Conservation (phyloP, 1,140 invertebrate genomes). For the Microplitis mediator region DNA sequence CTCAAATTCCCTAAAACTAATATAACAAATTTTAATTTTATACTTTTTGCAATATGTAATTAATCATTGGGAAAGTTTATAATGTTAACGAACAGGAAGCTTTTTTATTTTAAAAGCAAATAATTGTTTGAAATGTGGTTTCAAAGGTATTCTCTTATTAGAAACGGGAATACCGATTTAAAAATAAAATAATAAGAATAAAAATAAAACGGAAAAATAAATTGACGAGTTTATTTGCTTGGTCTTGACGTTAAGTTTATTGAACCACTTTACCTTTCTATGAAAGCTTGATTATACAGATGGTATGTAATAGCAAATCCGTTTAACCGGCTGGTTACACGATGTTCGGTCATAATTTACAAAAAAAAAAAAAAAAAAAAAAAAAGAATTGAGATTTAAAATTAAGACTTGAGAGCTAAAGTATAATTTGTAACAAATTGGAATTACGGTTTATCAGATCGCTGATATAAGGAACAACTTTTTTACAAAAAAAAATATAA, state of each 20-base stretch:
- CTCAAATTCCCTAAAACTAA: not conserved
- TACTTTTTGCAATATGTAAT: not conserved
- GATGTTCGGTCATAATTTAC: not conserved
- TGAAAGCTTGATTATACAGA: not conserved
- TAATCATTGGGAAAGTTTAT: not conserved
- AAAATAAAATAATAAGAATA: not conserved
- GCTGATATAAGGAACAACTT: too few species aligned
- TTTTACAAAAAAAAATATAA: too few species aligned
- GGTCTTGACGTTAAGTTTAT: not conserved
- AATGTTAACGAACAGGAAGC: not conserved
- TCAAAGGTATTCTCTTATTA: not conserved
- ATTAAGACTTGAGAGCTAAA: too few species aligned
- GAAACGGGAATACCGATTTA: not conserved
- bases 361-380: not conserved
- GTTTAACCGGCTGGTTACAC: not conserved
- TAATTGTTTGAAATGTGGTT: not conserved
- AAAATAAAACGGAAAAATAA: constrained; percentile 1
- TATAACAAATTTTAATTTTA: too few species aligned
- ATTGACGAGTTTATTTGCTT: not conserved
- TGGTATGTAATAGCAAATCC: not conserved
- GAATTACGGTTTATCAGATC: too few species aligned
- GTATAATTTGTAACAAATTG: too few species aligned
- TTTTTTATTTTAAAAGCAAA: not conserved
- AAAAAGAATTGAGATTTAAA: not conserved
- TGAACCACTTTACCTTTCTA: not conserved